phyloP scores from a whole-genome alignment of 2,888 invertebrate species.

The Melolontha melolontha region DNA sequence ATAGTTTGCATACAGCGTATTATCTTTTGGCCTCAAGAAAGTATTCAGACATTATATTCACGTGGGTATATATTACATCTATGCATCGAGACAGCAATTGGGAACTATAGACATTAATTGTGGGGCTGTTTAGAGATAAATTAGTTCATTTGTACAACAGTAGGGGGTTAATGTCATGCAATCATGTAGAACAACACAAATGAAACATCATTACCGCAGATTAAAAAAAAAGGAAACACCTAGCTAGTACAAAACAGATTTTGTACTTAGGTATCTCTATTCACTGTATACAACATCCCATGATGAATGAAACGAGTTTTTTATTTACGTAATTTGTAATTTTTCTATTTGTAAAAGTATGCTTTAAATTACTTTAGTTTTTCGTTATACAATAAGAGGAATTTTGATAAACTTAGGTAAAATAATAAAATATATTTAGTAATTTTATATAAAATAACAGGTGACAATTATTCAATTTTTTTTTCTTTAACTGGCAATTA shows the following conservation, averaged over 20 bases:
- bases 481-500: too few species aligned
- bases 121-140: conserved; percentile 43
- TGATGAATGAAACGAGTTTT: too few species aligned
- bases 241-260: background rate
- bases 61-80: background rate
- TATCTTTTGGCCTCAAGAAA: too few species aligned
- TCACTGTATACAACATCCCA: background rate
- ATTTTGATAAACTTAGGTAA: too few species aligned
- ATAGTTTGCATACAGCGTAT: too few species aligned
- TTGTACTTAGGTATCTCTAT: background rate
- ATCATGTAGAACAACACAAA: conserved; percentile 46
- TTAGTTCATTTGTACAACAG: conserved; percentile 47
- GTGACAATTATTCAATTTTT: too few species aligned
- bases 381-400: too few species aligned
- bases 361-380: background rate
- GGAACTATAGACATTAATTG: conserved; percentile 19
- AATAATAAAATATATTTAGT: too few species aligned
- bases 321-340: background rate
- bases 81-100: background rate
- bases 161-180: conserved; percentile 48
- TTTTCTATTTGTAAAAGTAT: conserved; percentile 1
- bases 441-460: too few species aligned
- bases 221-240: conserved; percentile 10
- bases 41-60: too few species aligned
- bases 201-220: conserved; percentile 43